phyloP scores from a whole-genome alignment of 53 echinoderm and acorn worm species.

The Luidia sarsii region DNA sequence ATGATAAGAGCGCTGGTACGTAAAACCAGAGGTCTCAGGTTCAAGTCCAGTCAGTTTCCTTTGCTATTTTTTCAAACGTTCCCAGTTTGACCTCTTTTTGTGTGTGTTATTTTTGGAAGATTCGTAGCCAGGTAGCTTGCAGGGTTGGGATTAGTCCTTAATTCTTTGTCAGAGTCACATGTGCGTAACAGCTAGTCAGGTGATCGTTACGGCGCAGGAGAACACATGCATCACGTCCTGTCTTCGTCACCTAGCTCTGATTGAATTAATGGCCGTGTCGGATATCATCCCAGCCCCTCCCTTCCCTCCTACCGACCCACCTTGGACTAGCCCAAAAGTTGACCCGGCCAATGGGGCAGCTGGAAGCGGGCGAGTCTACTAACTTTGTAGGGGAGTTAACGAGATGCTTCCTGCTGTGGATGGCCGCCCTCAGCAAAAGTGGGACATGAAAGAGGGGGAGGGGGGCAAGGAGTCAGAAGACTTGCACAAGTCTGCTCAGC shows the following conservation, averaged over 20 bases:
- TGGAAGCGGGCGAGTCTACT: conserved; percentile 2
- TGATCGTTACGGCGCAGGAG: conserved; percentile 1
- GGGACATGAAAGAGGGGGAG: no score
- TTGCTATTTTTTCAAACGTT: no score
- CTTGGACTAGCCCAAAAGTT: conserved; percentile 7
- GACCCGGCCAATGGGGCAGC: neutral
- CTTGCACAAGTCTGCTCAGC: no score
- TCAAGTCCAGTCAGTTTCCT: no score
- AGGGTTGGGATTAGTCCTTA: no score
- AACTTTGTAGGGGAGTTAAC: neutral
- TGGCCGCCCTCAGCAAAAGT: neutral
- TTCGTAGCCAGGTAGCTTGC: no score
- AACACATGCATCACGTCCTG: conserved; percentile 49
- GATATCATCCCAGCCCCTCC: neutral
- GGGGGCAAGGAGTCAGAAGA: no score
- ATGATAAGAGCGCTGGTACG: no score
- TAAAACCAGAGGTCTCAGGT: no score
- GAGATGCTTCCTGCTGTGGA: conserved; percentile 13
- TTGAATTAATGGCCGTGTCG: no score
- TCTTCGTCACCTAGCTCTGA: conserved; percentile 9
- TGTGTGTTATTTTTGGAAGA: no score
- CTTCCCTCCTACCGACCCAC: neutral
- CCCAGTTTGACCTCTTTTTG: no score
- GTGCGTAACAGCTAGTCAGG: conserved; percentile 12
- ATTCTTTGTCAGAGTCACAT: conserved; percentile 44